Conservation (phyloP, 2,113 vertebrate genomes). For the Lontra canadensis region DNA sequence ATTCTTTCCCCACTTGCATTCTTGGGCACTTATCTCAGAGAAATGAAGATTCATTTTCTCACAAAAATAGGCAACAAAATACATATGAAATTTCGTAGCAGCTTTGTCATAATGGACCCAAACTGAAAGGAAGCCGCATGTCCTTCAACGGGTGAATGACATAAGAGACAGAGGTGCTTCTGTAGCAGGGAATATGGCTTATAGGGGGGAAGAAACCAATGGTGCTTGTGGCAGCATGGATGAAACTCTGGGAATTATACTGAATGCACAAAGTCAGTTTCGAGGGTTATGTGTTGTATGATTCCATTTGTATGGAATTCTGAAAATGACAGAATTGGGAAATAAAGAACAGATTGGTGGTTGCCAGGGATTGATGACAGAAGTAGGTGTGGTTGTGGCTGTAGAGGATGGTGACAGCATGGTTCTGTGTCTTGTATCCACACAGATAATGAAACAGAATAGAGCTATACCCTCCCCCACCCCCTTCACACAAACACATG, state of each 20-base stretch:
- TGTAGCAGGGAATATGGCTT: fast-evolving
- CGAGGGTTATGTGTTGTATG: neutral
- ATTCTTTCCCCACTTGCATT: neutral
- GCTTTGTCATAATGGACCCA: neutral
- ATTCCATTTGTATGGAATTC: neutral
- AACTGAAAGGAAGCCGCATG: neutral
- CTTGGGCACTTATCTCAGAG: neutral
- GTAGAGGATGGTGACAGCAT: neutral
- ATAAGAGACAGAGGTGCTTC: fast-evolving
- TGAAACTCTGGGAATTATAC: neutral
- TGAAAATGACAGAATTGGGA: neutral
- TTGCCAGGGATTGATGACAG: neutral
- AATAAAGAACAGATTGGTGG: neutral
- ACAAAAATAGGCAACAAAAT: neutral
- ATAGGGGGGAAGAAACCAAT: neutral
- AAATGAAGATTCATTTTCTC: slow-evolving; percentile 14
- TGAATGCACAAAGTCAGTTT: neutral
- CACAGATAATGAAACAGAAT: neutral
- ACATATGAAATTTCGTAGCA: neutral
- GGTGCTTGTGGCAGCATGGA: neutral
- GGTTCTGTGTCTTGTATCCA: neutral
- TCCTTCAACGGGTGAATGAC: neutral
- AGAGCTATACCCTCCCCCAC: neutral
- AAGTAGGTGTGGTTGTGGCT: neutral
- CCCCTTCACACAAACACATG: neutral